A percentile compares a stretch with the other conserved stretches of the same genome.
phyloP scores from a whole-genome alignment of 2,113 vertebrate species.

The Paracyprichromis sp. region DNA sequence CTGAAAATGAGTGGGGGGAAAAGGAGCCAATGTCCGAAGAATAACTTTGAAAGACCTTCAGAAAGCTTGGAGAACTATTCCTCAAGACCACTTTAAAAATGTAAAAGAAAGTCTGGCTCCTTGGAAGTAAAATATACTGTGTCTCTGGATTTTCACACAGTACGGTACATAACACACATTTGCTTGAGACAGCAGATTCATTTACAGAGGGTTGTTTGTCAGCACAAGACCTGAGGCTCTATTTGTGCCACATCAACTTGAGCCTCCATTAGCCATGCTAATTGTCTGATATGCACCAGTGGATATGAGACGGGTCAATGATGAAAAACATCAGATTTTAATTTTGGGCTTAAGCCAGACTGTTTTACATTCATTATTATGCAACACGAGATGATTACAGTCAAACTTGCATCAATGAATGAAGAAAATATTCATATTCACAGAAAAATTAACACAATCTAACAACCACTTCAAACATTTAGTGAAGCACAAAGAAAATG shows the following conservation, averaged over 20 bases:
- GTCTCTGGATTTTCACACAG: not conserved
- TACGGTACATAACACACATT: rapidly evolving
- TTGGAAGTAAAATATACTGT: not conserved
- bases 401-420: not conserved
- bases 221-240: not conserved
- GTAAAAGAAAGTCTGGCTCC: not conserved
- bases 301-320: not conserved
- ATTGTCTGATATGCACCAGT: not conserved
- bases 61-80: not conserved
- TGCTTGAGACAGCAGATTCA: not conserved
- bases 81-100: not conserved
- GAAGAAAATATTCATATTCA: not conserved
- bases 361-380: not conserved
- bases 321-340: not conserved
- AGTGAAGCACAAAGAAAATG: not conserved
- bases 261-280: not conserved
- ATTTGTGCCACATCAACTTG: not conserved
- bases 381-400: rapidly evolving
- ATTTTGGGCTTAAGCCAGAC: not conserved
- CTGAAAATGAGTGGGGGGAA: rapidly evolving
- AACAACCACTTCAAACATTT: not conserved
- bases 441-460: not conserved
- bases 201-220: not conserved
- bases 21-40: rapidly evolving
- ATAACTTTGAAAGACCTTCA: not conserved